Conservation (phyloP, 1,140 invertebrate genomes). For the Physella acuta region DNA sequence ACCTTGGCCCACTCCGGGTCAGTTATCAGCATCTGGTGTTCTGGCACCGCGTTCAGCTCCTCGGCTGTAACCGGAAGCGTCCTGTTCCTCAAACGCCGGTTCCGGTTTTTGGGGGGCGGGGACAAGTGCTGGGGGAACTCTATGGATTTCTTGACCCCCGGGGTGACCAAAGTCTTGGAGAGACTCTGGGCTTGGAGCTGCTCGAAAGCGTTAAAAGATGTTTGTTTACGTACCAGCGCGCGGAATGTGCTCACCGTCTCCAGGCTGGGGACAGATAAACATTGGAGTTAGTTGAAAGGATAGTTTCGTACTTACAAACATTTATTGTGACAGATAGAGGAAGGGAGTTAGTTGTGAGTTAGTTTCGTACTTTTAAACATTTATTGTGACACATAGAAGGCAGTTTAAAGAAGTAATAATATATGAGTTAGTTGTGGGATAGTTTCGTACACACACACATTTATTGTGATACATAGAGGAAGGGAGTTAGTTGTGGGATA, state of each 20-base stretch:
- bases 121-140: slow-evolving; percentile 50
- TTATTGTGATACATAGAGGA: no score
- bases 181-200: slow-evolving; percentile 36
- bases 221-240: slow-evolving; percentile 45
- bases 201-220: slow-evolving; percentile 51
- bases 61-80: slow-evolving; percentile 54
- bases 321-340: no score
- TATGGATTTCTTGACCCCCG: slow-evolving; percentile 29
- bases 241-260: slow-evolving; percentile 53
- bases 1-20: slow-evolving; percentile 30
- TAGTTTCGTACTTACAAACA: no score
- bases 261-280: no score
- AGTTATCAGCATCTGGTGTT: slow-evolving; percentile 36
- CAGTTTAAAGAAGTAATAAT: no score
- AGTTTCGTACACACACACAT: no score
- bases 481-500: no score
- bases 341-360: no score
- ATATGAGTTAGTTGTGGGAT: no score
- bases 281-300: no score
- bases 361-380: no score
- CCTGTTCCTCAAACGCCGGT: slow-evolving; percentile 39
- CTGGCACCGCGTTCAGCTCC: slow-evolving; percentile 52
- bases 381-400: no score
- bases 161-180: not conserved
- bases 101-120: slow-evolving; percentile 26